phyloP scores from a whole-genome alignment of 2,888 invertebrate genomes.

The Phrixothrix hirtus region DNA sequence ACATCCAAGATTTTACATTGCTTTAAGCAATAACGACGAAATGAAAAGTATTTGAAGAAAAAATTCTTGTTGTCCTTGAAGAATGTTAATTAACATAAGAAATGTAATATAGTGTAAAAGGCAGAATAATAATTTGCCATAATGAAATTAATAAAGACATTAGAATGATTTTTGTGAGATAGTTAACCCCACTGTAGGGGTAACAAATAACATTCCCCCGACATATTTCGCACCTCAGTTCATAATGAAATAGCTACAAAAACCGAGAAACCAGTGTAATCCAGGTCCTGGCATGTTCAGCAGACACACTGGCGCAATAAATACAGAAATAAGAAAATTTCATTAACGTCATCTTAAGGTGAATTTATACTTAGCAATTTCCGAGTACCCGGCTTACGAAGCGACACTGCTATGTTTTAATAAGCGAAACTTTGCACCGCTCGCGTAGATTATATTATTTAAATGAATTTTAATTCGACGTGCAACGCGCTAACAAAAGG shows the following conservation, averaged over 20 bases:
- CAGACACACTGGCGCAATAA: constrained; percentile 53
- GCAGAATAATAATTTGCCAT: constrained; percentile 33
- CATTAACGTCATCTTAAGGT: constrained; percentile 63
- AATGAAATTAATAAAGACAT: constrained; percentile 41
- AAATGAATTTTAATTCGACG: constrained; percentile 54
- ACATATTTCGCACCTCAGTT: constrained; percentile 47
- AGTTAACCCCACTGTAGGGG: constrained; percentile 31
- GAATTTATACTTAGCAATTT: constrained; percentile 62
- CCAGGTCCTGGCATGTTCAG: constrained; percentile 42
- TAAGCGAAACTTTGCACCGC: constrained; percentile 47
- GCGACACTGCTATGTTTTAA: constrained; percentile 54
- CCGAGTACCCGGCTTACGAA: constrained; percentile 52
- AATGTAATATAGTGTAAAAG: constrained; percentile 22
- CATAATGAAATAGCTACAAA: constrained; percentile 48
- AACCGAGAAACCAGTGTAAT: constrained; percentile 45
- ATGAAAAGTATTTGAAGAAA: too few species aligned
- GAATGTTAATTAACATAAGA: too few species aligned
- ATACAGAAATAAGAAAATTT: constrained; percentile 60
- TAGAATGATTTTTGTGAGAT: constrained; percentile 36
- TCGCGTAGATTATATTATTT: constrained; percentile 52
- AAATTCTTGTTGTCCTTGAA: too few species aligned
- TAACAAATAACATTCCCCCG: constrained; percentile 45
- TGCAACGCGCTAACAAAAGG: constrained; percentile 47
- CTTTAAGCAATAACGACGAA: too few species aligned
- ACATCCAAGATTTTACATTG: too few species aligned